A percentile compares a stretch with the other conserved stretches of the same genome.
phyloP scores from a whole-genome alignment of 2,797 vertebrate species.

The Phrynocephalus guinanensis region DNA sequence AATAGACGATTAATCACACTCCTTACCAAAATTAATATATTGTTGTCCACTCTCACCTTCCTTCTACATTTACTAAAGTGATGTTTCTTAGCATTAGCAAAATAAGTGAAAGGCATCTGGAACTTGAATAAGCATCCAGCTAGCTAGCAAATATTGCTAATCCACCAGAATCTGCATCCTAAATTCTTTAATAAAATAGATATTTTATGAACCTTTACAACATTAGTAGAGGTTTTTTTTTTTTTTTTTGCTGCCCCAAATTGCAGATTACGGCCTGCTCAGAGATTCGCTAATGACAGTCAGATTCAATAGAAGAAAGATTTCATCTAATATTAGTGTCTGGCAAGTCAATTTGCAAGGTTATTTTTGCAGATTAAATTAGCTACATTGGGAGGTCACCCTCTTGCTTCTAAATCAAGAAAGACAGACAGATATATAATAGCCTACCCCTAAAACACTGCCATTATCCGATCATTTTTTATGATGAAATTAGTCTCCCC shows the following conservation, averaged over 20 bases:
- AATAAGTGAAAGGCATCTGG: conserved; percentile 42
- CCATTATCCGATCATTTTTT: conserved; percentile 56
- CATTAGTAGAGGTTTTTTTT: conserved; percentile 45
- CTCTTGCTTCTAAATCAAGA: conserved; percentile 69
- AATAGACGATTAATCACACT: conserved; percentile 16
- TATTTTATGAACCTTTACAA: conserved; percentile 73
- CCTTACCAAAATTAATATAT: conserved; percentile 38
- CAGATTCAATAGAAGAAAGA: conserved; percentile 71
- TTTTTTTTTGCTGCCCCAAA: conserved; percentile 44
- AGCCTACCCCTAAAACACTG: conserved; percentile 40
- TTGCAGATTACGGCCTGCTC: conserved; percentile 61
- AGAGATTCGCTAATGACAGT: conserved; percentile 70
- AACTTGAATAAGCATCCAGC: conserved; percentile 58
- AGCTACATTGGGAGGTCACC: conserved; percentile 74
- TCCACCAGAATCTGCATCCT: conserved; percentile 33
- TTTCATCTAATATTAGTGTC: conserved; percentile 72
- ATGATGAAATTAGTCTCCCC: conserved; percentile 45
- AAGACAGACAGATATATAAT: conserved; percentile 67
- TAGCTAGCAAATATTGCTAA: conserved; percentile 44
- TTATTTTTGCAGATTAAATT: conserved; percentile 77
- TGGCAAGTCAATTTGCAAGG: conserved; percentile 72
- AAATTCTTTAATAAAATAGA: conserved; percentile 74
- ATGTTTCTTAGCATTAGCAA: conserved; percentile 46
- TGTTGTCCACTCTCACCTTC: neutral
- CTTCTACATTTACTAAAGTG: neutral